Conservation (phyloP, 1,140 invertebrate species). For the Marisa cornuarietis region DNA sequence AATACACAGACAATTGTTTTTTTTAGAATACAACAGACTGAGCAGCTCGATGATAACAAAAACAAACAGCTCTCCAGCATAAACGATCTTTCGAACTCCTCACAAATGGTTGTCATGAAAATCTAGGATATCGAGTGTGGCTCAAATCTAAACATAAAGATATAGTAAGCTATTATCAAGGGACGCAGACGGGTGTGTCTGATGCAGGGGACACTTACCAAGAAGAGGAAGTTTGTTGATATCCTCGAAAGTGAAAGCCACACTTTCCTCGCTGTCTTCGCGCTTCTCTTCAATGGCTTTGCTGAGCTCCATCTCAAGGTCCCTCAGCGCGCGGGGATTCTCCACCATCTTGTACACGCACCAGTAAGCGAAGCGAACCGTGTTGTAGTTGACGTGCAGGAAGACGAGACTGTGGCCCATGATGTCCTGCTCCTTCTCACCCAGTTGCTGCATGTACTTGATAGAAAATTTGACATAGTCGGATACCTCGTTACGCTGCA, state of each 20-base stretch:
- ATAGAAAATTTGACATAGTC: conserved; percentile 63
- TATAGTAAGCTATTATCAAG: too few species aligned
- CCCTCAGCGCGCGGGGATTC: conserved; percentile 46
- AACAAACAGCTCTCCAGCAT: too few species aligned
- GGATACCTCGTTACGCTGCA: conserved; percentile 54
- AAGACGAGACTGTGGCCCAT: conserved; percentile 65
- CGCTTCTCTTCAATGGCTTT: conserved; percentile 42
- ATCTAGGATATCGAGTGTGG: too few species aligned
- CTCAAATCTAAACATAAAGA: too few species aligned
- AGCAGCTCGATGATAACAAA: too few species aligned
- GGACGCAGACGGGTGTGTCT: too few species aligned
- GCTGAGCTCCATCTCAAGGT: conserved; percentile 49
- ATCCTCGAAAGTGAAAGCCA: conserved; percentile 55
- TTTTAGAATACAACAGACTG: too few species aligned
- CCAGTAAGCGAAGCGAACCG: conserved; percentile 62
- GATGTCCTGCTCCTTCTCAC: conserved; percentile 61
- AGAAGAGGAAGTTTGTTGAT: conserved; percentile 59
- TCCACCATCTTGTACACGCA: conserved; percentile 56
- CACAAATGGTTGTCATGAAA: too few species aligned
- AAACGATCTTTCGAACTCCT: too few species aligned
- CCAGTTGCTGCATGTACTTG: conserved; percentile 55
- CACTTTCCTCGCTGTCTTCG: conserved; percentile 34
- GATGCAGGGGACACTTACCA: conserved; percentile 46
- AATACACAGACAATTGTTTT: too few species aligned
- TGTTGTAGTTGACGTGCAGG: conserved; percentile 66